Conservation (phyloP, 2,888 invertebrate species). For the Drosophila flavopinicola region DNA sequence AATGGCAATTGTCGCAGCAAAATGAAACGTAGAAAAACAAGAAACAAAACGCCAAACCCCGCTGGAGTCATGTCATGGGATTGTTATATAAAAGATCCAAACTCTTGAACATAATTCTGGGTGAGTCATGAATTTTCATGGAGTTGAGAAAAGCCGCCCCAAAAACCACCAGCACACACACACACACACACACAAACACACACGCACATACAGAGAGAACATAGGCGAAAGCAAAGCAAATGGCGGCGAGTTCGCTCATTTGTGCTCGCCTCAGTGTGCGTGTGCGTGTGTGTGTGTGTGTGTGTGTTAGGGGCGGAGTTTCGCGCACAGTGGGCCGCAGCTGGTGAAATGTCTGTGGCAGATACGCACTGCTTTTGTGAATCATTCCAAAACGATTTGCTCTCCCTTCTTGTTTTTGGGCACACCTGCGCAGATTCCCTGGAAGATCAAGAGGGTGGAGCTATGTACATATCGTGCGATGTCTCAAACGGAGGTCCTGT, state of each 20-base stretch:
- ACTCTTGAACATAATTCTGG: constrained; percentile 85
- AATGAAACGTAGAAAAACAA: constrained; percentile 84
- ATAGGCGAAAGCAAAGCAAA: constrained; percentile 58
- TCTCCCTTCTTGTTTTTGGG: constrained; percentile 14
- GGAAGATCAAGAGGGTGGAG: constrained; percentile 85
- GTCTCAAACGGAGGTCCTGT: constrained; percentile 85
- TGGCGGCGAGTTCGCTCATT: constrained; percentile 55
- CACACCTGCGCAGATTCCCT: constrained; percentile 83
- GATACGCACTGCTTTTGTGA: constrained; percentile 9
- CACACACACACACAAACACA: constrained; percentile 3
- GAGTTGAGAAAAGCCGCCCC: constrained; percentile 29
- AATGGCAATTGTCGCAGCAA: constrained; percentile 73
- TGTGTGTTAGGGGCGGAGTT: constrained; percentile 66
- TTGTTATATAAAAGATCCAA: constrained; percentile 85
- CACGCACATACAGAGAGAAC: constrained; percentile 13
- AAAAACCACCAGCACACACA: constrained; percentile 9
- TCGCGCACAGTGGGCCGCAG: constrained; percentile 69
- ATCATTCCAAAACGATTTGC: constrained; percentile 37
- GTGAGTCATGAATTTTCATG: constrained; percentile 66
- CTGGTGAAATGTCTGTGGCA: constrained; percentile 33
- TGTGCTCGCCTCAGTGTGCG: constrained; percentile 23
- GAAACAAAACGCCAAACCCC: constrained; percentile 70
- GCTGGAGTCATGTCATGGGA: constrained; percentile 84
- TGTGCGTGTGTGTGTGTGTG: constrained; percentile 17
- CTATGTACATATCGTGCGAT: constrained; percentile 85